phyloP scores from a whole-genome alignment of 2,113 vertebrate genomes.

The Lagopus muta region DNA sequence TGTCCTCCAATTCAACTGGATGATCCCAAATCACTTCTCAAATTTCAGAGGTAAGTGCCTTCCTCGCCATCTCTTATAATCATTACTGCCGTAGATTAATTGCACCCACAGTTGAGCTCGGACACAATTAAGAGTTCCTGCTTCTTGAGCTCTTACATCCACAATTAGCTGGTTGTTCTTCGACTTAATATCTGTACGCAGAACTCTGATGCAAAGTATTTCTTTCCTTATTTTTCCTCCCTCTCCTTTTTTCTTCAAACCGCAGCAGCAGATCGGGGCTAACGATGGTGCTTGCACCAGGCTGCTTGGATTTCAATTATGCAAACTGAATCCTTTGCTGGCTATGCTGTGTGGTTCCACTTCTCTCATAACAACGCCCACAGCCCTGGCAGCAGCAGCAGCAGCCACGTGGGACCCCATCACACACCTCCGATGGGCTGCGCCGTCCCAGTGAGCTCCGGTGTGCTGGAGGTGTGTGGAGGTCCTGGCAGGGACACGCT shows the following conservation, averaged over 20 bases:
- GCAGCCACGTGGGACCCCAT: not conserved
- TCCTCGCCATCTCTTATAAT: not conserved
- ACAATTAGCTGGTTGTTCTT: not conserved
- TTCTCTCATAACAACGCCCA: not conserved
- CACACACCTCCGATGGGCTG: not conserved
- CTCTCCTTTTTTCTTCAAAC: not conserved
- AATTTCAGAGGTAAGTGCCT: not conserved
- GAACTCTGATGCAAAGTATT: not conserved
- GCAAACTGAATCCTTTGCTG: not conserved
- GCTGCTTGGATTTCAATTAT: not conserved
- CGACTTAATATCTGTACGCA: not conserved
- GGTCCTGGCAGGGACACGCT: not conserved
- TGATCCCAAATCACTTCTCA: not conserved
- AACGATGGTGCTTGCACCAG: too few species aligned
- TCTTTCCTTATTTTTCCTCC: not conserved
- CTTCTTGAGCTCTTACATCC: not conserved
- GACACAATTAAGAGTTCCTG: too few species aligned
- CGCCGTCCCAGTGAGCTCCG: accelerated
- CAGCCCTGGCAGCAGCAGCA: accelerated
- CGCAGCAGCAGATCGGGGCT: not conserved
- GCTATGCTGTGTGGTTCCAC: accelerated
- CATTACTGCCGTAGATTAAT: too few species aligned
- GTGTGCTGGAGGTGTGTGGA: accelerated
- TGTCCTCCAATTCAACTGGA: not conserved
- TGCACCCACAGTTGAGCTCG: not conserved